phyloP scores from a whole-genome alignment of 2,797 vertebrate genomes.

The Tolypeutes matacus region DNA sequence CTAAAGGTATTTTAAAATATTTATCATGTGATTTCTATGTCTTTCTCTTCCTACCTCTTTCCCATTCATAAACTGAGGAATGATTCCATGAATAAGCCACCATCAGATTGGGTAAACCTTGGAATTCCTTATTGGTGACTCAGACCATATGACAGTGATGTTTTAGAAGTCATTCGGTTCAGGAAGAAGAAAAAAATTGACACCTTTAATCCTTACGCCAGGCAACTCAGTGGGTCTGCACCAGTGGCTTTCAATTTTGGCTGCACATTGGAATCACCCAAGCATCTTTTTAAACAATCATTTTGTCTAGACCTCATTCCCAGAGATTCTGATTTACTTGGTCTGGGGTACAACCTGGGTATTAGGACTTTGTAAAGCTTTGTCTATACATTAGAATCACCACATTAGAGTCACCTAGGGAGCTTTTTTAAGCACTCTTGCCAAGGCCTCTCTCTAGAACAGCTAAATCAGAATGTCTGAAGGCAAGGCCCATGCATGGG shows the following conservation, averaged over 20 bases:
- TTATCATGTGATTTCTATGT: constrained; percentile 43
- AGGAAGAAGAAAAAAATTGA: background rate
- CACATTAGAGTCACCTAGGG: background rate
- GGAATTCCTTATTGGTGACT: background rate
- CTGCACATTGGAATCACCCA: background rate
- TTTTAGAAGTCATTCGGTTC: constrained; percentile 11
- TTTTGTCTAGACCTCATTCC: background rate
- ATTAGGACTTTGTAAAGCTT: background rate
- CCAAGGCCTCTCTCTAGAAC: background rate
- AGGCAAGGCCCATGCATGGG: background rate
- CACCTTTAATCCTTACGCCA: constrained; percentile 15
- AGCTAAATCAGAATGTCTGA: background rate
- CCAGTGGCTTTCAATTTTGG: background rate
- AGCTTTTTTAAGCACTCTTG: background rate
- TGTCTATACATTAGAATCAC: background rate
- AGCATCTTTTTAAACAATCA: background rate
- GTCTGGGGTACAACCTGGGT: background rate
- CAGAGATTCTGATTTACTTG: background rate
- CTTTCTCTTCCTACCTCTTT: background rate
- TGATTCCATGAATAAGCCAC: background rate
- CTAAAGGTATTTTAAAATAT: constrained; percentile 55
- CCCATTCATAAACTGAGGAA: background rate
- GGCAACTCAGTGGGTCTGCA: background rate
- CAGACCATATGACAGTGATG: background rate
- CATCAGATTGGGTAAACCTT: background rate